These are phyloP conservation scores for Vanacampus margaritifer DNA, from an alignment of 2,113 vertebrate genomes.

Conservation along the genomic window DNA sequence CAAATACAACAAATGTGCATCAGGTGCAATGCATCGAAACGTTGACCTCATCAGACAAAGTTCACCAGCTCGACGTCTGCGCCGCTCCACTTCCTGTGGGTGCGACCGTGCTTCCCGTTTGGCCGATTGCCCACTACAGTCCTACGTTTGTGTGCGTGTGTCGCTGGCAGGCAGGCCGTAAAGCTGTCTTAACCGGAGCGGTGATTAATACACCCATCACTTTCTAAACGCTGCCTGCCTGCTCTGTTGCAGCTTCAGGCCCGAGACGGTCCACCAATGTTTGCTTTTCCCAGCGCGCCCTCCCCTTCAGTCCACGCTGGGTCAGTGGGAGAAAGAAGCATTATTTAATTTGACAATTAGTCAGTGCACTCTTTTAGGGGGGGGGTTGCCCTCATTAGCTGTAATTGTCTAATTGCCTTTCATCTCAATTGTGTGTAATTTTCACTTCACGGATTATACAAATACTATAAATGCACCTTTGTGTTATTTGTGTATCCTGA, in stretches of 20 bases:
- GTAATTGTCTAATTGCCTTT: constrained; percentile 80
- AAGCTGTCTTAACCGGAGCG: constrained; percentile 72
- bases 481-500: constrained; percentile 39
- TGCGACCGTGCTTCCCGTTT: constrained; percentile 49
- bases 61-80: constrained; percentile 37
- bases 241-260: constrained; percentile 46
- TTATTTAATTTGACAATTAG: constrained; percentile 82
- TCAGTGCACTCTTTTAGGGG: constrained; percentile 69
- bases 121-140: constrained; percentile 30
- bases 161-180: constrained; percentile 52
- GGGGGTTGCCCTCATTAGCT: constrained; percentile 78
- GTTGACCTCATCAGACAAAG: constrained; percentile 40
- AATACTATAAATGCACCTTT: constrained; percentile 67
- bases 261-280: constrained; percentile 68
- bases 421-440: constrained; percentile 73
- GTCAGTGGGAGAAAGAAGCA: constrained; percentile 68
- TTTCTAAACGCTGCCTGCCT: constrained; percentile 73
- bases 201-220: constrained; percentile 80
- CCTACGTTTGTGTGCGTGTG: constrained; percentile 21
- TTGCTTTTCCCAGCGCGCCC: constrained; percentile 66
- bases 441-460: constrained; percentile 70
- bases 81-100: constrained; percentile 58
- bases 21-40: constrained; percentile 61
- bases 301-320: constrained; percentile 55
- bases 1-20: constrained; percentile 20